A percentile compares a stretch with the other conserved stretches of the same genome.
phyloP scores from a whole-genome alignment of 1,140 invertebrate genomes.

The Cardiocondyla obscurior region DNA sequence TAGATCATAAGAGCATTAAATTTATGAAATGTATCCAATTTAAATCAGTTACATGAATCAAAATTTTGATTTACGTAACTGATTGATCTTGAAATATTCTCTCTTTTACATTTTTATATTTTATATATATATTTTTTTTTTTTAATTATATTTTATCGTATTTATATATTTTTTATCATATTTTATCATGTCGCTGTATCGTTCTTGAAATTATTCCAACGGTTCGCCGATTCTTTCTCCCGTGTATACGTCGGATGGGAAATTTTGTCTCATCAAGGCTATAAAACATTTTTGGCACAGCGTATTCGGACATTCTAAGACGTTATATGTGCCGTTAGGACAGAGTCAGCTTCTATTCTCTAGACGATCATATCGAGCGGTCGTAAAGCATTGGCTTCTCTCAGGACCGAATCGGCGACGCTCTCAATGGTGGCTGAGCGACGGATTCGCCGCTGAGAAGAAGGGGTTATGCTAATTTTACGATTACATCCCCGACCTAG shows the following conservation, averaged over 20 bases:
- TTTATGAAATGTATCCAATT: not conserved
- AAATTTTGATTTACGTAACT: too few relatives aligned
- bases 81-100: too few relatives aligned
- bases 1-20: not conserved
- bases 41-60: not conserved
- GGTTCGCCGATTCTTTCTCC: too few relatives aligned
- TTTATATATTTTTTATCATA: not conserved
- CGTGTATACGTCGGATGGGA: not conserved
- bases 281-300: conserved; percentile 3
- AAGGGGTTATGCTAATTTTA: conserved; percentile 72
- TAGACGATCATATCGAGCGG: conserved; percentile 23
- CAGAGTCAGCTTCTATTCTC: conserved; percentile 17
- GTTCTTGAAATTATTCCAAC: not conserved
- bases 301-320: conserved; percentile 2
- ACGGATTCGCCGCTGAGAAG: conserved; percentile 52
- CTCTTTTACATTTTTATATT: not conserved
- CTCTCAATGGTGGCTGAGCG: conserved; percentile 22
- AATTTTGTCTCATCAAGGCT: not conserved
- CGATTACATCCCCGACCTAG: conserved; percentile 67
- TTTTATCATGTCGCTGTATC: not conserved
- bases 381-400: conserved; percentile 41
- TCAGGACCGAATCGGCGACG: not conserved
- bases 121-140: too few relatives aligned
- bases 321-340: not conserved
- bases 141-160: not conserved